A percentile compares a stretch with the other conserved stretches of the same genome.
Conservation (phyloP, 2,888 invertebrate genomes). For the Pheosia gnoma region DNA sequence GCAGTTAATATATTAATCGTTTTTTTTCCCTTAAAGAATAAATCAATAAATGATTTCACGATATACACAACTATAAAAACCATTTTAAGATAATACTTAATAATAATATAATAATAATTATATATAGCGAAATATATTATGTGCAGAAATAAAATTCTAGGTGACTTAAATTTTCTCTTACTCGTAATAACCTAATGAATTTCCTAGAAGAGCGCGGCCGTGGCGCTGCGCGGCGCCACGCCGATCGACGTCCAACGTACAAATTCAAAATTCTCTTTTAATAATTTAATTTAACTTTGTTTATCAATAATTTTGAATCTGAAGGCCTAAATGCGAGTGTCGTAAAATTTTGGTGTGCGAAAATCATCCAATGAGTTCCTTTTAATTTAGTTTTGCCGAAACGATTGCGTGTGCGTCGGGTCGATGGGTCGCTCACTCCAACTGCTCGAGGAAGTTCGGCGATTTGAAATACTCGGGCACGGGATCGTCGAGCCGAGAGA, state of each 20-base stretch:
- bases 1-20: slow-evolving; percentile 84
- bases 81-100: slow-evolving; percentile 84
- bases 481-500: slow-evolving; percentile 98
- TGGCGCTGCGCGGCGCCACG: slow-evolving; percentile 48
- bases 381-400: slow-evolving; percentile 67
- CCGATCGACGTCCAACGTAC: slow-evolving; percentile 77
- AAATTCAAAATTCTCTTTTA: slow-evolving; percentile 70
- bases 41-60: slow-evolving; percentile 84
- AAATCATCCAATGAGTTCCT: slow-evolving; percentile 72
- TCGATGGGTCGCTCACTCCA: slow-evolving; percentile 88
- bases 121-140: slow-evolving; percentile 85
- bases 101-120: slow-evolving; percentile 83
- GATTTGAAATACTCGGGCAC: slow-evolving; percentile 99
- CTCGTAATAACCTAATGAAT: slow-evolving; percentile 81
- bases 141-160: slow-evolving; percentile 85
- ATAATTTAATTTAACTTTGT: slow-evolving; percentile 79
- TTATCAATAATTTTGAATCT: slow-evolving; percentile 86
- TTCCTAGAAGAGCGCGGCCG: slow-evolving; percentile 76
- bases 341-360: slow-evolving; percentile 86
- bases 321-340: slow-evolving; percentile 88
- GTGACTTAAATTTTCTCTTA: slow-evolving; percentile 84
- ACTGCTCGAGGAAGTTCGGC: slow-evolving; percentile 99
- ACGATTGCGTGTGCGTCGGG: slow-evolving; percentile 60
- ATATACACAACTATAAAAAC: slow-evolving; percentile 85
- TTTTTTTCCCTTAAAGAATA: slow-evolving; percentile 80